Evolutionary conservation across 53 echinoderm and acorn worm species (phyloP).

Genomic region (Hippasteria phrygiana): DNA sequence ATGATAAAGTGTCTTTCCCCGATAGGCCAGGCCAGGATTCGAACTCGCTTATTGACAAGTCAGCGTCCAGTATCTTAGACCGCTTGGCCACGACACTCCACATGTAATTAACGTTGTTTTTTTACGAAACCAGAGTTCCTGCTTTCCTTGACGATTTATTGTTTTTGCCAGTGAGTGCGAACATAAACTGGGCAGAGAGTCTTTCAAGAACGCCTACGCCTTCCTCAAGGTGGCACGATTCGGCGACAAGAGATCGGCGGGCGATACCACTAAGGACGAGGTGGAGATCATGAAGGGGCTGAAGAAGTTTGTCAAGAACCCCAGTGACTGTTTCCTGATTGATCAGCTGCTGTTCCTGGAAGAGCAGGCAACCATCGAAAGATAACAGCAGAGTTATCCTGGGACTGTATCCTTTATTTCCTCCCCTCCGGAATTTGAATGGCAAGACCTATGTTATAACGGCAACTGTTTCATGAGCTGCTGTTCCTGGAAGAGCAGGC

Average conservation of each 20-base stretch:
- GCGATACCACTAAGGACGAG: conserved; percentile 84
- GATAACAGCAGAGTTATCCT: neutral
- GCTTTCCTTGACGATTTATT: conserved; percentile 60
- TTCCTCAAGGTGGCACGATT: conserved; percentile 94
- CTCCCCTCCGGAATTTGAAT: conserved; percentile 30
- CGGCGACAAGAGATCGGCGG: conserved; percentile 69
- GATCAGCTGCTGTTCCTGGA: conserved; percentile 97
- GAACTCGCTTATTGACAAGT: too few species aligned
- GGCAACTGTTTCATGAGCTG: neutral
- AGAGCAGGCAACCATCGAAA: conserved; percentile 78
- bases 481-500: neutral
- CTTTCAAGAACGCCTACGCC: conserved; percentile 85
- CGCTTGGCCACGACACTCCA: too few species aligned
- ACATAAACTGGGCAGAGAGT: conserved; percentile 86
- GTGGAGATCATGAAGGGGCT: conserved; percentile 83
- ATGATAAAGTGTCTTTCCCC: too few species aligned
- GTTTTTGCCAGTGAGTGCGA: conserved; percentile 87
- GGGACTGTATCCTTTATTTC: neutral
- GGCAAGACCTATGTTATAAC: neutral
- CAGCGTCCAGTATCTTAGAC: too few species aligned
- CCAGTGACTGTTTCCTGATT: conserved; percentile 96
- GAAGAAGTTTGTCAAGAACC: conserved; percentile 85
- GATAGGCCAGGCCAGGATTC: too few species aligned
- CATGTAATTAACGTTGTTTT: too few species aligned
- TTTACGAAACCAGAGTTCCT: too few species aligned